Evolutionary conservation across 2,797 vertebrate genomes (phyloP), one percentile per base, ranked within the genome.

Genomic region (Leptatherina wallacei): DNA sequence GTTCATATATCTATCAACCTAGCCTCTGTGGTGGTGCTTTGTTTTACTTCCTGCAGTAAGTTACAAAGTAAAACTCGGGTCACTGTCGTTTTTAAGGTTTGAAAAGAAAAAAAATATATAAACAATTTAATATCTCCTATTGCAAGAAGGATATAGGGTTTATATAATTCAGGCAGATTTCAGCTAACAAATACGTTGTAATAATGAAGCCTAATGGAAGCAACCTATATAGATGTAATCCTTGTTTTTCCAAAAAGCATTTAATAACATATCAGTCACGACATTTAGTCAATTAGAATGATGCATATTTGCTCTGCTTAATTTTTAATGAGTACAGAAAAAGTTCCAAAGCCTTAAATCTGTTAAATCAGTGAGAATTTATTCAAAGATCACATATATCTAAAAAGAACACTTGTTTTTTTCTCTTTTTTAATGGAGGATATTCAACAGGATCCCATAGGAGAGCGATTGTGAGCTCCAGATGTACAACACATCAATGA

Each of bases 251-350:
- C 24, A 27, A 27, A 27, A 27, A 27, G 33, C 59, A 27, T 27
- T 27, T 1, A 27, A 42, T 56, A 38, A 61, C 27, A 71, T 69
- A 79, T 78, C 75, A 59, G 60, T 51, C 42, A 24, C 36, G 69
- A 32, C 55, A 61, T 72, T 61, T 51, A 67, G 61, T 71, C 59
- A 64, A 69, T 61, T 30, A 22, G 60, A 80, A 75, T 78, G 70
- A 77, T 62, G 61, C 47, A 78, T 68, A 65, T 55, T 16, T n/a
- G 12, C 62, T 49, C 69, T 64, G 18, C 73, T 84, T 60, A 61
- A 73, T 38, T 65, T 71, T 71, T 54, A 49, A 52, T 9, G 60
- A 65, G 49, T 51, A 12, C 65, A 67, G 20, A 65, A 22, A 30
- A 4, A 32, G 20, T 54, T 61, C 30, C 13, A 44, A 36, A 40